Conservation (phyloP, 2,888 invertebrate genomes). For the Uloborus plumipes region DNA sequence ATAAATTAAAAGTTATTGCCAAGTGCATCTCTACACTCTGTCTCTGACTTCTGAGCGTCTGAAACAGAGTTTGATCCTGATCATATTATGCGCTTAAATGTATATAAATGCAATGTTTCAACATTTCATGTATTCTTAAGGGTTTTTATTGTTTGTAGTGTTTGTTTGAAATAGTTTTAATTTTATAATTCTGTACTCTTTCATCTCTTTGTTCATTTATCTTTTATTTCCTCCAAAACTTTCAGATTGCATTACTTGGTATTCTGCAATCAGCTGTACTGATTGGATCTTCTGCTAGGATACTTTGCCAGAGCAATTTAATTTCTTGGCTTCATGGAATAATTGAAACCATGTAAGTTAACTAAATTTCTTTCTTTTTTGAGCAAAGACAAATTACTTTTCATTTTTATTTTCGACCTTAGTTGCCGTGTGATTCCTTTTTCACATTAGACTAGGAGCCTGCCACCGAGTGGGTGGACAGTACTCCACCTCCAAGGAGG, state of each 20-base stretch:
- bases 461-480: too few species aligned
- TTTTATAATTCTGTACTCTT: not conserved
- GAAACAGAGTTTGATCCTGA: too few species aligned
- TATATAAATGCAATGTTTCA: too few species aligned
- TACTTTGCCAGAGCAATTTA: conserved; percentile 80
- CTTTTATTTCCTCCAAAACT: conserved; percentile 57
- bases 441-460: too few species aligned
- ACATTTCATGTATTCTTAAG: too few species aligned
- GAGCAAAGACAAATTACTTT: too few species aligned
- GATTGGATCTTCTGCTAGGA: conserved; percentile 78
- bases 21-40: not conserved
- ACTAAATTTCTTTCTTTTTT: too few species aligned
- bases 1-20: not conserved
- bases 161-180: not conserved
- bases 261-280: conserved; percentile 77
- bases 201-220: not conserved
- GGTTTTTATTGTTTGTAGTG: not conserved
- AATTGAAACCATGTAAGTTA: conserved; percentile 65
- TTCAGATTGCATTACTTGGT: conserved; percentile 77
- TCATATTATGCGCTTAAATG: too few species aligned
- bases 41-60: too few species aligned
- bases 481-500: too few species aligned
- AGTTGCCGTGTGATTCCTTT: too few species aligned
- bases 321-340: conserved; percentile 79
- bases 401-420: too few species aligned